A percentile compares a stretch with the other conserved stretches of the same genome.
These are phyloP conservation scores for Gasteruption jaculator DNA, from an alignment of 2,888 invertebrate species.

Conservation along the genomic window DNA sequence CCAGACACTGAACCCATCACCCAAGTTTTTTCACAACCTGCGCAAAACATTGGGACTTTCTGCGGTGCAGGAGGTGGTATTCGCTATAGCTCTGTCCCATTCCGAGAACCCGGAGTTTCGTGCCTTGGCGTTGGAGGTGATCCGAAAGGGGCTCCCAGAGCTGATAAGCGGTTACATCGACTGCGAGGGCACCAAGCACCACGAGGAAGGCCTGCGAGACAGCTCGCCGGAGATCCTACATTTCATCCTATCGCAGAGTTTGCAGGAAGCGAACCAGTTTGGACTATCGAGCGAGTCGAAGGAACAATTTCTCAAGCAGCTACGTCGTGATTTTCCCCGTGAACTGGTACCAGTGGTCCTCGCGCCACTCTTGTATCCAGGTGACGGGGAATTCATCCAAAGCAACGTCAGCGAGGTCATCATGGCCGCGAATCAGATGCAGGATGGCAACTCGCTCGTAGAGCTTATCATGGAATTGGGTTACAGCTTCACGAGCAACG, in stretches of 20 bases:
- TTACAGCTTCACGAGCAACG: slow-evolving; percentile 78
- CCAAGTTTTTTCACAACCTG: slow-evolving; percentile 77
- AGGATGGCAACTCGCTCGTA: slow-evolving; percentile 73
- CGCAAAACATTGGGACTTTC: slow-evolving; percentile 82
- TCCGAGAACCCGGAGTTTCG: slow-evolving; percentile 75
- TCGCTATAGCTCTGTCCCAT: slow-evolving; percentile 79
- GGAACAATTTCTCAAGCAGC: slow-evolving; percentile 74
- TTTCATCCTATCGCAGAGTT: slow-evolving; percentile 66
- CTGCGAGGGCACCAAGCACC: slow-evolving; percentile 62
- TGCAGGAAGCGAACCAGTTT: slow-evolving; percentile 54
- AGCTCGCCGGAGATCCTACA: slow-evolving; percentile 86
- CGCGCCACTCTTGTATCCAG: slow-evolving; percentile 81
- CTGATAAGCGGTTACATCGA: slow-evolving; percentile 84
- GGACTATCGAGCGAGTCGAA: slow-evolving; percentile 71
- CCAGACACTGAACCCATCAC: slow-evolving; percentile 74
- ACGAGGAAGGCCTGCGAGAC: slow-evolving; percentile 84
- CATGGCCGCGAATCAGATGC: slow-evolving; percentile 47
- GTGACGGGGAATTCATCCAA: slow-evolving; percentile 65
- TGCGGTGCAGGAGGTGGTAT: slow-evolving; percentile 86
- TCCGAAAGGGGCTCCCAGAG: slow-evolving; percentile 78
- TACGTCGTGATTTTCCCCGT: slow-evolving; percentile 83
- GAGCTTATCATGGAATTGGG: slow-evolving; percentile 91
- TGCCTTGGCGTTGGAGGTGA: slow-evolving; percentile 70
- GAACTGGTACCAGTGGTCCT: slow-evolving; percentile 86
- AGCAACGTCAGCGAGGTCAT: slow-evolving; percentile 39